A percentile compares a stretch with the other conserved stretches of the same genome.
Conservation (phyloP, 2,113 vertebrate species). For the Archilochus colubris region DNA sequence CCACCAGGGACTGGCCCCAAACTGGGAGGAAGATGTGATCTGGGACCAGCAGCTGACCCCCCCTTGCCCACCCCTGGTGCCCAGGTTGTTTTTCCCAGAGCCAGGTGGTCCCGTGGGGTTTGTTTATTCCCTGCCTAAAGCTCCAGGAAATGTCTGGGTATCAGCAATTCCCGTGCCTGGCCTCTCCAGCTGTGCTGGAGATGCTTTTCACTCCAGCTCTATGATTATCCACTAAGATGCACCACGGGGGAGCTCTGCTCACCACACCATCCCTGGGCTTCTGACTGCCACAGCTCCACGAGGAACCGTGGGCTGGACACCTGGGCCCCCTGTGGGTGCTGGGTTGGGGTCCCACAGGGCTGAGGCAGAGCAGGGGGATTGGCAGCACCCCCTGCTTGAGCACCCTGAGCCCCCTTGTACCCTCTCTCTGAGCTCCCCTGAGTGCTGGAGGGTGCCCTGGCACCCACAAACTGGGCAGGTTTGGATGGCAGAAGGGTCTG, state of each 20-base stretch:
- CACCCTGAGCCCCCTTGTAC: accelerated
- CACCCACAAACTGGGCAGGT: accelerated
- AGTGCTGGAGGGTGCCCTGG: background rate
- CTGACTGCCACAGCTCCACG: background rate
- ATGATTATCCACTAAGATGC: constrained; percentile 52
- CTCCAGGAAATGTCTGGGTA: constrained; percentile 33
- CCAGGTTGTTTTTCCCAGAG: constrained; percentile 24
- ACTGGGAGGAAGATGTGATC: accelerated
- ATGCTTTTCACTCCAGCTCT: constrained; percentile 39
- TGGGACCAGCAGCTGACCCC: background rate
- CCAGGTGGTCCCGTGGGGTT: background rate
- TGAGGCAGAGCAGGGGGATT: background rate
- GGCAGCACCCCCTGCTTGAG: background rate
- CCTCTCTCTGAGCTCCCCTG: accelerated
- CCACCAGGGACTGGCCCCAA: background rate
- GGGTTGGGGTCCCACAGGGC: accelerated
- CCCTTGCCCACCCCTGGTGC: background rate
- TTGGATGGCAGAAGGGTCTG: accelerated
- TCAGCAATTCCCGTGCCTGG: background rate
- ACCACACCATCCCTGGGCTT: background rate
- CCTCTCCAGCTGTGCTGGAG: constrained; percentile 42
- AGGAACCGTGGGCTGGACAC: accelerated
- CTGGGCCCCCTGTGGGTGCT: background rate
- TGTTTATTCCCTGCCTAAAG: constrained; percentile 1
- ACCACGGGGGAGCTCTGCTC: background rate